Base-by-base conservation (phyloP, 2,888 invertebrate species). In the Temnothorax rugatulus region DNA sequence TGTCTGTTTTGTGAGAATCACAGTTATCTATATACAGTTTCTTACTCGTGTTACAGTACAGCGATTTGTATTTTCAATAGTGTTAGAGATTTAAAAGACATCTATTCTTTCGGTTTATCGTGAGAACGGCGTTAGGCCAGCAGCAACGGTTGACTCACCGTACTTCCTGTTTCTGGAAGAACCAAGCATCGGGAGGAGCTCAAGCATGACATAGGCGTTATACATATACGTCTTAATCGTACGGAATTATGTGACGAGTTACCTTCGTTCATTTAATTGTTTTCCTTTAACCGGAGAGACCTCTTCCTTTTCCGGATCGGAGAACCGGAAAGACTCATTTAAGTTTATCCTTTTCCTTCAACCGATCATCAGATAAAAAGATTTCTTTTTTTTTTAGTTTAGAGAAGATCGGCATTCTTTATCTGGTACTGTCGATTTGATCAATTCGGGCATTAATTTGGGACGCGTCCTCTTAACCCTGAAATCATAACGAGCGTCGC, bases 241-340 rank as follows among this genome's bases (percentile, higher is more conserved):
- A 38, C 71, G 47, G 68, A 66, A 50, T 69, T 61, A 47, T 59
- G 66, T 76, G 54, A 25, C 57, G 13, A 61, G 59, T 47, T 83
- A 63, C 66, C 68, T 44, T 71, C 59, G 25, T 21, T 41, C 83
- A 83, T 87, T 87, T 85, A 84, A 73, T 86, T 79, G 75, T 77
- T 75, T 57, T 21, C 8, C 41, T 25, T 25, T 25, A 38, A 25
- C 11, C 21, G 38, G 7, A 50, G 9, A 77, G 29, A 41, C 21
- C 18, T 57, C 15, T 21, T 54, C 15, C n/a, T 66, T 54, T 64
- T 64, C 63, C 41, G 25, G n/a, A n/a, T 75, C 18, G 18, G 34
- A 21, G 21, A 21, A 54, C 11, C 54, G 11, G 34, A 18, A 18
- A 3, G 38, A 15, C 38, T 63, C 25, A 4, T 47, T 64, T 66